These are phyloP conservation scores for Plumapathes pennacea DNA, from an alignment of 92 coral and sea anemone genomes.

Conservation along the genomic window DNA sequence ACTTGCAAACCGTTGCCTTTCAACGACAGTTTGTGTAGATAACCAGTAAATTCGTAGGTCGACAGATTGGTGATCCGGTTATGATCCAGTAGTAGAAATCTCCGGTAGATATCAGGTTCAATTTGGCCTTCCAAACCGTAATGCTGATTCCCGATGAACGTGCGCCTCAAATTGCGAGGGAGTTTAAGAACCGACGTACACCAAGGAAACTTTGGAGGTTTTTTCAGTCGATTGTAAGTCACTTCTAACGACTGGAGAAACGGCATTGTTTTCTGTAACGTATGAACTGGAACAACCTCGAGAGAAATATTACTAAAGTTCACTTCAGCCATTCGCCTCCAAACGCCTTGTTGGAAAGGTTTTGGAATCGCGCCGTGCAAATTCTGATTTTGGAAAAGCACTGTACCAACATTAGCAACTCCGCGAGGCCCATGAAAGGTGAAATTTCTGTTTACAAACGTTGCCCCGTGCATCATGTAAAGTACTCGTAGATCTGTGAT, in stretches of 20 bases:
- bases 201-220: conserved; percentile 59
- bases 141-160: conserved; percentile 1
- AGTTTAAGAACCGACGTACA: conserved; percentile 5
- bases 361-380: conserved; percentile 25
- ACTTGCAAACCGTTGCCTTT: conserved; percentile 14
- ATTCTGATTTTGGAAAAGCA: conserved; percentile 19
- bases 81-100: conserved; percentile 11
- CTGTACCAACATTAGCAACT: conserved; percentile 46
- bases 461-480: conserved; percentile 19
- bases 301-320: conserved; percentile 23
- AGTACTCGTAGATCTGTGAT: conserved; percentile 63
- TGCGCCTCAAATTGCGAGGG: conserved; percentile 12
- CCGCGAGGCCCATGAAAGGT: conserved; percentile 6
- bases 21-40: conserved; percentile 8
- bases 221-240: conserved; percentile 15
- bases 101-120: conserved; percentile 20
- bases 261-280: conserved; percentile 51
- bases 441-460: conserved; percentile 22
- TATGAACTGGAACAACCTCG: conserved; percentile 19
- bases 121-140: conserved; percentile 10
- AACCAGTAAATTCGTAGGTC: conserved; percentile 18
- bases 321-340: conserved; percentile 72
- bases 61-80: conserved; percentile 26
- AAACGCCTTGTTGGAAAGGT: conserved; percentile 21
- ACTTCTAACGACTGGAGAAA: conserved; percentile 63